A percentile compares a stretch with the other conserved stretches of the same genome.
These are phyloP conservation scores for Horisme vitalbata DNA, from an alignment of 2,888 invertebrate genomes.

Conservation along the genomic window DNA sequence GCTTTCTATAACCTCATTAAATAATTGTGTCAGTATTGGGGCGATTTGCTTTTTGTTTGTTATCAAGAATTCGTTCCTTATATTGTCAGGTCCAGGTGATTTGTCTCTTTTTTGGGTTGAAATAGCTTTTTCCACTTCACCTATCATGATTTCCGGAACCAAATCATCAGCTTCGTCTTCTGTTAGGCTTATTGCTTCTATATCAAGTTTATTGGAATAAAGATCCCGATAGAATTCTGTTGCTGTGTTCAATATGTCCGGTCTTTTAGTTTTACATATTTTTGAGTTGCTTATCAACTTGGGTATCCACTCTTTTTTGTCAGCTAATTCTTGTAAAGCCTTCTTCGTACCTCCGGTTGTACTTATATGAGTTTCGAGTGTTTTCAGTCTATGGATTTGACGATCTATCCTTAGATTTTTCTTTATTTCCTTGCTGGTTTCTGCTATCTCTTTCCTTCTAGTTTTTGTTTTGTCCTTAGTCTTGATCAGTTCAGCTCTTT, in stretches of 20 bases:
- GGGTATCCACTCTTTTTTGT: slow-evolving; percentile 10
- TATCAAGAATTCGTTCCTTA: too few relatives aligned
- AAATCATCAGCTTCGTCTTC: background rate
- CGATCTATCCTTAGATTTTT: too few relatives aligned
- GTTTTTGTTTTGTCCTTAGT: background rate
- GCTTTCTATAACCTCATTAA: slow-evolving; percentile 3
- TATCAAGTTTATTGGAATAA: background rate
- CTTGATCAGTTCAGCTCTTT: background rate
- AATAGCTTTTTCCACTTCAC: slow-evolving; percentile 2
- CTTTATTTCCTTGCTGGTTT: background rate
- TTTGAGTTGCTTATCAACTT: background rate
- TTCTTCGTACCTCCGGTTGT: slow-evolving; percentile 10
- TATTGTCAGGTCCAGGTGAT: background rate
- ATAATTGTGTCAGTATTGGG: background rate
- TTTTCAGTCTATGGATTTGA: background rate
- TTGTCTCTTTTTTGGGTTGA: slow-evolving; percentile 3
- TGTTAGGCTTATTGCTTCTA: background rate
- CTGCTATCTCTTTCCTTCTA: background rate
- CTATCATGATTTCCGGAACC: background rate
- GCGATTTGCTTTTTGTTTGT: too few relatives aligned
- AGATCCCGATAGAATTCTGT: background rate
- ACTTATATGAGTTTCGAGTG: background rate
- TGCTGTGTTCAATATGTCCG: background rate
- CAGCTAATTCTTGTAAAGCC: background rate
- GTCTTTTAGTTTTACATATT: background rate